Evolutionary conservation across 1,140 invertebrate species (phyloP).

Genomic region (Rhopalosiphum padi): DNA sequence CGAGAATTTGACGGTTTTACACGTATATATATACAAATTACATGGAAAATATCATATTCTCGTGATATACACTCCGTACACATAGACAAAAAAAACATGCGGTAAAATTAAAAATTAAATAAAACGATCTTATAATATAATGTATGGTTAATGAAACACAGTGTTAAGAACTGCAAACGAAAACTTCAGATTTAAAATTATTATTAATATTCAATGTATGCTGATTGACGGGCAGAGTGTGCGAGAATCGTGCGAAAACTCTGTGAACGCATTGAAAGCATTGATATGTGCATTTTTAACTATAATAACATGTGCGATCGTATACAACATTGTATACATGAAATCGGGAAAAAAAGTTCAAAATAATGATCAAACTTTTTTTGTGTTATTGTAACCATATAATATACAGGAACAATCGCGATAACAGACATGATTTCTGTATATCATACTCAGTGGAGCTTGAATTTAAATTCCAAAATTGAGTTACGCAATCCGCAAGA

Average conservation of each 20-base stretch:
- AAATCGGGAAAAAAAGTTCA: neutral
- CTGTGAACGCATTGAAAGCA: neutral
- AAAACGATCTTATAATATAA: neutral
- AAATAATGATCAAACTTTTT: neutral
- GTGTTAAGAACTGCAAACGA: neutral
- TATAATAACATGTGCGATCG: neutral
- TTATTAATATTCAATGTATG: neutral
- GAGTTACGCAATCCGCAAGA: neutral
- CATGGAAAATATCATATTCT: neutral
- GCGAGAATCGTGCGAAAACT: neutral
- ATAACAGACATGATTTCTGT: neutral
- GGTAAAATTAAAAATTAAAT: neutral
- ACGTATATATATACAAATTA: neutral
- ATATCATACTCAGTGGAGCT: neutral
- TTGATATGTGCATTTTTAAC: neutral
- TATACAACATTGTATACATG: neutral
- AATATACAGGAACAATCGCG: neutral
- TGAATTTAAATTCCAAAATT: neutral
- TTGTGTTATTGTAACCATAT: neutral
- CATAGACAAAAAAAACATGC: neutral
- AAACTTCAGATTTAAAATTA: neutral
- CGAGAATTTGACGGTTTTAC: neutral
- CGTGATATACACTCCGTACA: neutral
- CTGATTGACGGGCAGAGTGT: neutral
- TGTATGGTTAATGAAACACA: conserved; percentile 1